Evolutionary conservation across 2,113 vertebrate genomes (phyloP), one percentile per base, ranked within the genome.

Genomic region (Urocitellus parryii): DNA sequence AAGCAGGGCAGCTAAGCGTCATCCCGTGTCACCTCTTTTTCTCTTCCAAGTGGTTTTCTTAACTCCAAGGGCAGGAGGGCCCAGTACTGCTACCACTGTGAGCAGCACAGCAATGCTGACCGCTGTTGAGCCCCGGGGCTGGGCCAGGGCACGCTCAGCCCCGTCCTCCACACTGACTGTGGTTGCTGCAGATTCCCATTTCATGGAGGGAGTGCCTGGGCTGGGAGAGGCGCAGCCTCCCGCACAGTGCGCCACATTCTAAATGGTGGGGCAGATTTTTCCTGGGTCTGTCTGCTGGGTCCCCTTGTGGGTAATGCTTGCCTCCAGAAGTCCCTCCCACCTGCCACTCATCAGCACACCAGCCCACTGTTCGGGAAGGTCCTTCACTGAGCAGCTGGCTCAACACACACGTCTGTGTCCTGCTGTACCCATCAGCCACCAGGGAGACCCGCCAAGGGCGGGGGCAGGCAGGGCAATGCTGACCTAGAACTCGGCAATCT

Each of bases 401-500:
- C 72, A n/a, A 17, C 4, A 51, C 27, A 13, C 6, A 39, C 0
- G 24, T 10, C 45, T 12, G 4, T 0, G 14, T 8, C 2, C 48
- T 7, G 0, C 25, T 42, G 0, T 24, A 32, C 20, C 3, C 2
- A 86, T 1, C 25, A 53, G 63, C 45, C 22, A 29, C 8, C 18
- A 90, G 88, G 72, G 87, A 73, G 4, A 88, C 18, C 65, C 76
- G 63, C 63, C 13, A 14, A 82, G 56, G 45, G 22, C 25, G 16
- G 10, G 0, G 8, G 5, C 37, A 34, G 20, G 5, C 11, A 14
- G 27, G n/a, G 29, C 83, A 65, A 25, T 22, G 24, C 0, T 20
- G 77, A 92, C 32, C 61, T 39, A 56, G n/a, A 77, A 22, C 48
- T 4, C 13, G 74, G 56, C 29, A 42, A 37, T 42, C 11, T 20